Base-by-base conservation (phyloP, 2,113 vertebrate species). In the Mola mola region DNA sequence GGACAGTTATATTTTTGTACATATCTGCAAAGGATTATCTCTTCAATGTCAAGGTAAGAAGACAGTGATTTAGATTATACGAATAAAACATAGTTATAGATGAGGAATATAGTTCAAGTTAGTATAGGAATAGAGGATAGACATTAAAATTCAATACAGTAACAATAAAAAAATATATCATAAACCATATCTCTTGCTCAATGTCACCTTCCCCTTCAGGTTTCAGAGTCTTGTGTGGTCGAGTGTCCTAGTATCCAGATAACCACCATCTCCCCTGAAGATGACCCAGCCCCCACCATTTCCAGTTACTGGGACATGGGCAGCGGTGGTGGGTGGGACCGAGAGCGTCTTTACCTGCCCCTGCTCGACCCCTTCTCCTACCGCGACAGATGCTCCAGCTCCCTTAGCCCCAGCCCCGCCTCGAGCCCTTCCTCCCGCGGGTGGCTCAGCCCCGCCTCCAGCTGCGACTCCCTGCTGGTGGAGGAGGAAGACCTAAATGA, bases 231-330 rank as follows among this genome's bases (percentile, higher is more conserved):
- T 47, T 89, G 93, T 12, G 92, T 97, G 36, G 88, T 97, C 2
- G 95, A 96, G 72, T 97, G 95, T 47, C 95, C 95, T 2, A 97
- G 95, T 81, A 97, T 97, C 77, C 95, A 95, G 83, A 97, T 97
- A 70, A 97, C 95, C 64, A 95, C 95, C 72, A 96, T 96, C 80
- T 96, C 95, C 2, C 94, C 94, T 0, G 90, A 93, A 4, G 88
- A 92, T 17, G 91, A 94, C 34, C 86, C 85, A 0, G 66, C 83
- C 1, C 64, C 83, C 3, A 46, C 72, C 0, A 74, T 88, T 3
- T 77, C 89, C 21, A 84, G 47, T 43, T 92, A 88, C 79, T 93
- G 93, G 87, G 89, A 91, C 56, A 88, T 90, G 83, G 90, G 92
- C 1, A 84, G 91, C 4, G 71, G 91, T 1, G 88, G 93, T 5